Evolutionary conservation across 2,113 vertebrate species (phyloP), one percentile per base, ranked within the genome.

Genomic region (Pachypanchax playfairii): DNA sequence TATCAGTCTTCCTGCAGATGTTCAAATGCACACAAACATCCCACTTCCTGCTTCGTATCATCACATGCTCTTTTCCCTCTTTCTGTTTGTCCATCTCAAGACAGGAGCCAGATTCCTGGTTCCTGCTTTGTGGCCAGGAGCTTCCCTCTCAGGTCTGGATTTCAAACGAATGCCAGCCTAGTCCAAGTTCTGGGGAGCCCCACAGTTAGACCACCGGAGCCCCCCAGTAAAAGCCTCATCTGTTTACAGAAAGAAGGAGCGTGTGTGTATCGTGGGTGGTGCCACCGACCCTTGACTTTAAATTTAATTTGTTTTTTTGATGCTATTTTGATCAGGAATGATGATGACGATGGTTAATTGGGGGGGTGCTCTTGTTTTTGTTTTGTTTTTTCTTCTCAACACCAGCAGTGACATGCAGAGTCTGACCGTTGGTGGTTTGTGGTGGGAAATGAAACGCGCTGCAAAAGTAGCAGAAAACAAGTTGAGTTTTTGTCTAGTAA

Each of bases 261-360:
- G 76, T 85, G 63, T 77, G 80, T 75, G 22, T 75, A 79, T 70
- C 49, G 79, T 87, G 87, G 86, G 89, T 90, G 86, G 87, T 89
- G 82, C 81, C 67, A 42, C 77, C 80, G 31, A 82, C 75, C 83
- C 79, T 87, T 52, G 55, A 79, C 73, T 85, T 85, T 80, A 75
- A 80, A 79, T 83, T 88, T 83, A 77, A 85, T 85, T 82, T 77
- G 66, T 50, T 85, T 85, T 85, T 61, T 82, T 70, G 62, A 85
- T 65, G 71, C 79, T 85, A 86, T 90, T 89, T 87, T 4, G 7
- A 85, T 83, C 76, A 64, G 76, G 73, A 80, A 68, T 77, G 78
- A 78, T 29, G 47, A 35, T 11, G 33, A 12, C 11, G n/a, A 66
- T 0, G 46, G 36, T 63, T 59, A 73, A 47, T 14, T n/a, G n/a